These are phyloP conservation scores for Pararge aegeria DNA, from an alignment of 1,140 invertebrate species.

Conservation along the genomic window DNA sequence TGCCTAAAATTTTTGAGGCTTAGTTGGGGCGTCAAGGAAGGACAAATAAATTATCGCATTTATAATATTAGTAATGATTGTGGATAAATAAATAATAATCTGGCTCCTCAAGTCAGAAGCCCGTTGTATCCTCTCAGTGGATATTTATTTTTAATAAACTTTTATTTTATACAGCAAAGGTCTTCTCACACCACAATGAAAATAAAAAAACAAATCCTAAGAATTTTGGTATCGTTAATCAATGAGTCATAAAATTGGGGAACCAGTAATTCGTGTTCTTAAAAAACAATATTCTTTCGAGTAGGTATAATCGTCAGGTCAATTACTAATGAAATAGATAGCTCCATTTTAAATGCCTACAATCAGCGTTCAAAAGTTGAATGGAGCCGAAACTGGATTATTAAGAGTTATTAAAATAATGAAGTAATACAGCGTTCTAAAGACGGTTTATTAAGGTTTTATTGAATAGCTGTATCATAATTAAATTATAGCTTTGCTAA, in stretches of 20 bases:
- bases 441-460: not conserved
- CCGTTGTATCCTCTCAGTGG: too few species aligned
- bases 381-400: not conserved
- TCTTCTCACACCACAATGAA: too few species aligned
- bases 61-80: too few species aligned
- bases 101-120: too few species aligned
- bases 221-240: not conserved
- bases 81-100: too few species aligned
- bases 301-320: not conserved
- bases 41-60: too few species aligned
- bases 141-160: too few species aligned
- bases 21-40: too few species aligned
- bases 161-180: too few species aligned
- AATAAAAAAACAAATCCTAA: not conserved
- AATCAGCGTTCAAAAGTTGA: not conserved
- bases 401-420: not conserved
- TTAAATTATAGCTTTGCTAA: not conserved
- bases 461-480: not conserved
- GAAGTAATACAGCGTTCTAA: not conserved
- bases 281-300: not conserved
- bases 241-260: not conserved
- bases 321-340: constrained; percentile 1
- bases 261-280: not conserved
- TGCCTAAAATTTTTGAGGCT: too few species aligned
- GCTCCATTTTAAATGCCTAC: not conserved